These are phyloP conservation scores for Tachypleus tridentatus DNA, from an alignment of 1,140 invertebrate genomes.

Conservation along the genomic window DNA sequence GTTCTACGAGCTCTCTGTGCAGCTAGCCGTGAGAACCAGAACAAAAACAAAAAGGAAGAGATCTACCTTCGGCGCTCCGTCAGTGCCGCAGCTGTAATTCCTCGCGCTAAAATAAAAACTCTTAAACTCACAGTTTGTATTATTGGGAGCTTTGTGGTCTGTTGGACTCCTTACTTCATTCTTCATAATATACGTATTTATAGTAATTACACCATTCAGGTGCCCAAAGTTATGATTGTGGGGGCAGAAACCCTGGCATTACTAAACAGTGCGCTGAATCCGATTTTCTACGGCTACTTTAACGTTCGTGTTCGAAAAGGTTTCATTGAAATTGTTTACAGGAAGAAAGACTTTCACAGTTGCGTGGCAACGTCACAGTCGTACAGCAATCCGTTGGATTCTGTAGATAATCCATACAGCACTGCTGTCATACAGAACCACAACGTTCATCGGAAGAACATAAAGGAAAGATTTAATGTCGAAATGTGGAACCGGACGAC, in stretches of 20 bases:
- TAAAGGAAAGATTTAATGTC: too few relatives aligned
- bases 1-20: slow-evolving; percentile 36
- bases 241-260: slow-evolving; percentile 35
- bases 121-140: slow-evolving; percentile 37
- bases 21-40: slow-evolving; percentile 12
- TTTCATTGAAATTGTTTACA: slow-evolving; percentile 17
- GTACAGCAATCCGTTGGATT: not conserved
- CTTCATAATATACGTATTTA: slow-evolving; percentile 33
- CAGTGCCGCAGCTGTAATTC: slow-evolving; percentile 22
- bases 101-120: slow-evolving; percentile 35
- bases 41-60: slow-evolving; percentile 6
- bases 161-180: slow-evolving; percentile 40
- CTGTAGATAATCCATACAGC: too few relatives aligned
- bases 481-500: too few relatives aligned
- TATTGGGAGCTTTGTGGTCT: slow-evolving; percentile 35
- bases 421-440: too few relatives aligned
- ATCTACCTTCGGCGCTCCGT: slow-evolving; percentile 23
- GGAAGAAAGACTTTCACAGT: slow-evolving; percentile 11
- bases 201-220: slow-evolving; percentile 31
- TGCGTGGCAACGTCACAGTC: not conserved
- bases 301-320: slow-evolving; percentile 28
- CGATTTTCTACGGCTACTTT: slow-evolving; percentile 37
- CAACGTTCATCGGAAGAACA: too few relatives aligned
- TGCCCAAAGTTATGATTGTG: slow-evolving; percentile 31
- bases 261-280: slow-evolving; percentile 37